Evolutionary conservation across 2,797 vertebrate genomes (phyloP), one percentile per base, ranked within the genome.

Genomic region (Alosa sapidissima): DNA sequence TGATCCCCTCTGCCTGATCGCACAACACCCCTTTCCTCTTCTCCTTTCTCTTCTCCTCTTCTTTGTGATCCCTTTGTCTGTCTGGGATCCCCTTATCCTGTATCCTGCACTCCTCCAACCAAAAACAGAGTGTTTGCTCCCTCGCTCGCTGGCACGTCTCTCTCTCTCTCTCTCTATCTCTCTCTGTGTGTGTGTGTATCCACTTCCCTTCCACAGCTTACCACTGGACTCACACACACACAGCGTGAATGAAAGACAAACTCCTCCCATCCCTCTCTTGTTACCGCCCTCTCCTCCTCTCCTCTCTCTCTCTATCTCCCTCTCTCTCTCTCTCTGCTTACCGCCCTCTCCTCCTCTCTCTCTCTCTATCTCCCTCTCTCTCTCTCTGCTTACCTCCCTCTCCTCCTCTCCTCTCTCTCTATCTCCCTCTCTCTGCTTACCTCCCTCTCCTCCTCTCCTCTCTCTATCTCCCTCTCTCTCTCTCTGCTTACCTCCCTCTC

Each of bases 231-330:
- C n/a, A 62, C 21, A 24, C 65, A 68, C 65, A 72, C 65, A 6
- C 54, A 72, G 65, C 28, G 11, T 72, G 65, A 72, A 72, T 72
- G 65, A 72, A 72, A 33, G 65, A 36, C 33, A 75, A 5, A 21
- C 68, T 75, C 68, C 68, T 41, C 68, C 68, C 62, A 68, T 68
- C 62, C 28, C 24, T 68, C 62, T 68, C 62, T 36, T 24, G n/a
- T 36, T 68, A 28, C 62, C 62, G 5, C 62, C 28, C 60, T 62
- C 60, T 62, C 60, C 60, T 28, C 19, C 16, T 4, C 54, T 55
- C n/a, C 28, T 14, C 28, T 33, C 28, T 33, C 28, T 36, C 28
- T 33, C 28, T 68, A 10, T 68, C 62, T 28, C 60, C 9, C 10
- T 68, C n/a, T 24, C 62, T 68, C n/a, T n/a, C 10, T 68, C n/a